Percentiles rank a stretch among this genome's conserved stretches.
Conservation (phyloP, 1,140 invertebrate genomes). For the Ceratina japonica region DNA sequence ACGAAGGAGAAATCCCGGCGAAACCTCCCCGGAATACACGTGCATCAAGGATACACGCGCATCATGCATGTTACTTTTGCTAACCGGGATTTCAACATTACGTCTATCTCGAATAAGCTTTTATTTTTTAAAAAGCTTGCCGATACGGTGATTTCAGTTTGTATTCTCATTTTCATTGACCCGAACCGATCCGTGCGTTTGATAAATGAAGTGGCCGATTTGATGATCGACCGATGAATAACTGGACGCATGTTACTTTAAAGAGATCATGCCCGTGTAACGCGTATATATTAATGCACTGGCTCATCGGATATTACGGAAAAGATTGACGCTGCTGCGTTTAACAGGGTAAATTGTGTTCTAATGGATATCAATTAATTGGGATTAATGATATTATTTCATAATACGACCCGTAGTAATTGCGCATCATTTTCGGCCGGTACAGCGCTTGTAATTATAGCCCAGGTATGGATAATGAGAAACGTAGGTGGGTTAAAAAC, state of each 20-base stretch:
- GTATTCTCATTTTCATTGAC: too few species aligned
- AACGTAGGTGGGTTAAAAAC: neutral
- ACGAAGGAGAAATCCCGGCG: constrained; percentile 24
- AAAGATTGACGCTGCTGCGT: neutral
- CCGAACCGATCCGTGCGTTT: too few species aligned
- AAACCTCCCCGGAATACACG: constrained; percentile 10
- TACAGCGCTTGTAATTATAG: neutral
- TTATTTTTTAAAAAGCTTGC: too few species aligned
- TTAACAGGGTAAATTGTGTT: neutral
- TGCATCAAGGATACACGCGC: constrained; percentile 13
- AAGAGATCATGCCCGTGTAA: too few species aligned
- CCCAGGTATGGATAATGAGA: neutral
- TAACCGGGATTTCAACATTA: neutral
- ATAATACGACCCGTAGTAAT: neutral
- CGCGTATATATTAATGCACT: too few species aligned
- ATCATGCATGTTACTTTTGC: constrained; percentile 29
- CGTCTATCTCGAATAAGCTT: too few species aligned
- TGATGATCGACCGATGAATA: too few species aligned
- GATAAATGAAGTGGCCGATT: too few species aligned
- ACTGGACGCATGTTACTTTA: too few species aligned
- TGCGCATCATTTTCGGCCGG: neutral
- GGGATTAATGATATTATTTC: constrained; percentile 2
- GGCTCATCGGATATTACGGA: neutral
- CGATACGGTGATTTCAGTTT: too few species aligned
- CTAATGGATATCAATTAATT: constrained; percentile 3